Percentiles rank a stretch among this genome's conserved stretches.
Conservation (phyloP, 2,888 invertebrate genomes). For the Artemia sp. region DNA sequence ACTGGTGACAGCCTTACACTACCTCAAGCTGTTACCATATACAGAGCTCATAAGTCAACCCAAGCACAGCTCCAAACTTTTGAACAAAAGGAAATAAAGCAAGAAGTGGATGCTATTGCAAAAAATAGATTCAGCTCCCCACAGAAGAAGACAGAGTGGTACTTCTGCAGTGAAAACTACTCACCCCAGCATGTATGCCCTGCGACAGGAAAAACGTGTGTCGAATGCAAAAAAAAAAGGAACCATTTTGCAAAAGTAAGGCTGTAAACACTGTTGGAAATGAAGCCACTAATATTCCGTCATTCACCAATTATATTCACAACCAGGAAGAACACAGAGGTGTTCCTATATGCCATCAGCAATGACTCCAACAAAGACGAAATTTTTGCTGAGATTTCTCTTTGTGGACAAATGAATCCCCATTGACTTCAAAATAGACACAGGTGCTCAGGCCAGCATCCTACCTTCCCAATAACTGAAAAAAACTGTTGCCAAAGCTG, state of each 20-base stretch:
- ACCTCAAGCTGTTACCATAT: background rate
- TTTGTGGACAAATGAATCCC: too few relatives aligned
- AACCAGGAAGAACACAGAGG: too few relatives aligned
- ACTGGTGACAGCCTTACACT: conserved; percentile 12
- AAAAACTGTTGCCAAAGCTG: too few relatives aligned
- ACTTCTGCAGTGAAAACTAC: background rate
- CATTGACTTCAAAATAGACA: too few relatives aligned
- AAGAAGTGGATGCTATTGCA: background rate
- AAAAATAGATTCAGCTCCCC: conserved; percentile 6
- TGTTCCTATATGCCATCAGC: too few relatives aligned
- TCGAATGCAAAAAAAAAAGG: conserved; percentile 1
- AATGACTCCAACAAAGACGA: too few relatives aligned
- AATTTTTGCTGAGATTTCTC: too few relatives aligned
- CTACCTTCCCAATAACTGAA: too few relatives aligned
- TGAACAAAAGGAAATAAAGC: conserved; percentile 11
- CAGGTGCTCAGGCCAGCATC: too few relatives aligned
- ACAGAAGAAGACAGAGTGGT: conserved; percentile 8
- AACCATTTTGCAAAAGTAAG: conserved; percentile 2
- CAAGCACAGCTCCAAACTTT: conserved; percentile 11
- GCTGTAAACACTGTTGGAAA: conserved; percentile 12
- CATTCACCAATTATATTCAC: too few relatives aligned
- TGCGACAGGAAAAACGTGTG: background rate
- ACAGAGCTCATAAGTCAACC: background rate
- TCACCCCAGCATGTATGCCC: conserved; percentile 1
- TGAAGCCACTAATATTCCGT: conserved; percentile 1